Evolutionary conservation across 2,888 invertebrate species (phyloP), one percentile per base, ranked within the genome.

Genomic region (Craniophora ligustri): DNA sequence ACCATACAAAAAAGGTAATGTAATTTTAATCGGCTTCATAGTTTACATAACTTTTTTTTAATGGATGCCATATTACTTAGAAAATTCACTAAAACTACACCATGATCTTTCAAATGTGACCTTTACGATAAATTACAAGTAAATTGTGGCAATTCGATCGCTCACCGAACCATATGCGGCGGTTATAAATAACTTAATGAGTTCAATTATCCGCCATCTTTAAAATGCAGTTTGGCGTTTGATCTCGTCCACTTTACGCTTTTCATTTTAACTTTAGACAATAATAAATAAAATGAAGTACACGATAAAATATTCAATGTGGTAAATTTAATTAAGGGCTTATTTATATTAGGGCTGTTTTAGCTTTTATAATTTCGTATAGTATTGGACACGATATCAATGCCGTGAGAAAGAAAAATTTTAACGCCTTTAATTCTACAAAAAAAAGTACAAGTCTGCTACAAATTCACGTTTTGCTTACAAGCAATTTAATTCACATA

Each of bases 101-200:
- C 11, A 42, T 35, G 7, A 15, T 30, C 41, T 62, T 49, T 61
- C 36, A 49, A 42, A 63, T 58, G 59, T 72, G 75, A 82, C 81
- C 82, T 84, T 86, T 80, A 77, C 72, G 78, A 77, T 79, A 84
- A 86, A 84, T 84, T 85, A 72, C 79, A 56, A 72, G 76, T 74
- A 85, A 87, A 87, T 87, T 84, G 81, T 79, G 65, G 81, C 78
- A 76, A 83, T 81, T 80, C 78, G 78, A 78, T 79, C 80, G 78
- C 69, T 70, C 68, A 74, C 73, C 76, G 72, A 72, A 77, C 83
- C 84, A 76, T 85, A 80, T 83, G 81, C 74, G 79, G 78, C 34
- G 77, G 78, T 70, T 84, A 83, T 83, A 84, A 87, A 85, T 85
- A 85, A 85, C 80, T 69, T 87, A 86, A 87, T 87, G 84, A 85